A percentile compares a stretch with the other conserved stretches of the same genome.
phyloP scores from a whole-genome alignment of 2,888 invertebrate species.

The Tipula helvola region DNA sequence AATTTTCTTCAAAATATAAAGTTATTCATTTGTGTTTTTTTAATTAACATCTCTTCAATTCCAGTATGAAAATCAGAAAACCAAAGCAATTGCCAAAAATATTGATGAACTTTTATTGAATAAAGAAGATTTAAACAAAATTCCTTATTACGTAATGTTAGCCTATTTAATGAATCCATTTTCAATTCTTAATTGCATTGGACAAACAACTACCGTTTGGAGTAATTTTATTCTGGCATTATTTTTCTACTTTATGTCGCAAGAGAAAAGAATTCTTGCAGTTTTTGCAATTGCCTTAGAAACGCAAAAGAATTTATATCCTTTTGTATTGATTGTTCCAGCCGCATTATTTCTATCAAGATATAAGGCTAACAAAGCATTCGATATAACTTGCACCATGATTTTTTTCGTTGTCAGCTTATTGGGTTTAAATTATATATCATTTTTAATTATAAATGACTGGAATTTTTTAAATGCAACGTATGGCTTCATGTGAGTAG shows the following conservation, averaged over 20 bases:
- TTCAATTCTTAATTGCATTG: constrained; percentile 73
- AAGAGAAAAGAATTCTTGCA: constrained; percentile 47
- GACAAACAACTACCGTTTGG: constrained; percentile 80
- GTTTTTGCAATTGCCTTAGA: constrained; percentile 61
- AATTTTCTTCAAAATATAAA: neutral
- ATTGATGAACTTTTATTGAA: neutral
- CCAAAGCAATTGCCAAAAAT: constrained; percentile 22
- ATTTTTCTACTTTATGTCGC: constrained; percentile 56
- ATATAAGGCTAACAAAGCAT: neutral
- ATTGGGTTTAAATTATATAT: constrained; percentile 43
- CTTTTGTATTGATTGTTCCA: constrained; percentile 71
- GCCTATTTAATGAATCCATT: constrained; percentile 85
- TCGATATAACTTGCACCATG: constrained; percentile 35
- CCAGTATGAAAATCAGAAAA: constrained; percentile 41
- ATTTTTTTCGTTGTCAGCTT: constrained; percentile 42
- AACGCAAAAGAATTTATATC: constrained; percentile 72
- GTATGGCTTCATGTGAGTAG: constrained; percentile 68
- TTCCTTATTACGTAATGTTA: constrained; percentile 57
- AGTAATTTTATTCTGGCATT: constrained; percentile 71
- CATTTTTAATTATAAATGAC: constrained; percentile 50
- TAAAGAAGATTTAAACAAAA: constrained; percentile 24
- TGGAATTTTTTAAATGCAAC: constrained; percentile 56
- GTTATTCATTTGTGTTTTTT: neutral
- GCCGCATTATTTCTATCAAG: constrained; percentile 43
- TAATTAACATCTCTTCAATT: constrained; percentile 18